A percentile compares a stretch with the other conserved stretches of the same genome.
Conservation (phyloP, 1,140 invertebrate genomes). For the Camponotus floridanus region DNA sequence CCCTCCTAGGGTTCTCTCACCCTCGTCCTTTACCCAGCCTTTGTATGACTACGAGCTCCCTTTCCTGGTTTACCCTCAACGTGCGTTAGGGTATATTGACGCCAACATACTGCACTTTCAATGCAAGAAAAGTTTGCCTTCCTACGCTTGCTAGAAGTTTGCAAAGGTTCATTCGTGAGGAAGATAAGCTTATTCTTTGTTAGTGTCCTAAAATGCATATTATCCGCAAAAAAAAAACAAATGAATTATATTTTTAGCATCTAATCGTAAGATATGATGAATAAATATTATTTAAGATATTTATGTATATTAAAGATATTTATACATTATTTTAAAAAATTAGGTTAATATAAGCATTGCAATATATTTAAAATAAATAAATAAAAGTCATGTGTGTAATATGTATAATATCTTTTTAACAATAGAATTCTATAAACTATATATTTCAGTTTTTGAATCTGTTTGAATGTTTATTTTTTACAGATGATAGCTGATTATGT, state of each 20-base stretch:
- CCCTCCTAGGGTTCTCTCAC: slow-evolving; percentile 59
- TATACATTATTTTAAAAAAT: background rate
- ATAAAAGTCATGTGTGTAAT: too few relatives aligned
- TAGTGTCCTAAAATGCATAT: background rate
- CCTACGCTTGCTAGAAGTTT: slow-evolving; percentile 1
- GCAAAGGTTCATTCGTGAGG: background rate
- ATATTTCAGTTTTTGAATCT: background rate
- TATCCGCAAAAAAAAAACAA: background rate
- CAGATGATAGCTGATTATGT: background rate
- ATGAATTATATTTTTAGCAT: background rate
- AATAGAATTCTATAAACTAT: slow-evolving; percentile 8
- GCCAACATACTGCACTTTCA: slow-evolving; percentile 25
- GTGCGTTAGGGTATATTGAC: slow-evolving; percentile 36
- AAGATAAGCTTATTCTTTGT: slow-evolving; percentile 33
- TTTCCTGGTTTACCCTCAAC: slow-evolving; percentile 55
- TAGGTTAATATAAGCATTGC: background rate
- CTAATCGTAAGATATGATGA: background rate
- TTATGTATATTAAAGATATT: background rate
- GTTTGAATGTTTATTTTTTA: background rate
- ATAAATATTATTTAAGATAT: background rate
- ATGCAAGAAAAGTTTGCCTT: slow-evolving; percentile 36
- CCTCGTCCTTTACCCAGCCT: slow-evolving; percentile 67
- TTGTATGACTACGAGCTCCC: slow-evolving; percentile 68
- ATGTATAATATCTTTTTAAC: background rate
- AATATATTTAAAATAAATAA: background rate